These are phyloP conservation scores for Ferdinandea cuprea DNA, from an alignment of 2,888 invertebrate genomes.

Conservation along the genomic window DNA sequence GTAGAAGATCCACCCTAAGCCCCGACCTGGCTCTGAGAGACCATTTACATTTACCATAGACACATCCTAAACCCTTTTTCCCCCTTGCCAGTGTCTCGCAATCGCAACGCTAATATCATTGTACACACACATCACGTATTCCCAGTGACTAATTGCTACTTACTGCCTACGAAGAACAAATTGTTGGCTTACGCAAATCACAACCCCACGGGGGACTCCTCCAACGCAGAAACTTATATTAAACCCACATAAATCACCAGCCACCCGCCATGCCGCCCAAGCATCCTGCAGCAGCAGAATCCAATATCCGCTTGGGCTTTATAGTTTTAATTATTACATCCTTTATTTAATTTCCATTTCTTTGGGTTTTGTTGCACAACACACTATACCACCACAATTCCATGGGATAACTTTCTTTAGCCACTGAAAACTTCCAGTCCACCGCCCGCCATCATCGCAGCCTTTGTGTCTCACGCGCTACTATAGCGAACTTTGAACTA, in stretches of 20 bases:
- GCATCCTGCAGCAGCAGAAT: conserved; percentile 27
- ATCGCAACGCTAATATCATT: no score
- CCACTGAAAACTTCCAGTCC: conserved; percentile 13
- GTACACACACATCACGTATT: no score
- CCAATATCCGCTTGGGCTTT: conserved; percentile 35
- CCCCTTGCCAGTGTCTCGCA: no score
- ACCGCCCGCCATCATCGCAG: background rate
- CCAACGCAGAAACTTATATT: background rate
- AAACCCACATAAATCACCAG: conserved; percentile 3
- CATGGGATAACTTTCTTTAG: conserved; percentile 27
- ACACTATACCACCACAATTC: background rate
- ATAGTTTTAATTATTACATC: conserved; percentile 51
- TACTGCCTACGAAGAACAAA: background rate
- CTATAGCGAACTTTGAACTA: conserved; percentile 62
- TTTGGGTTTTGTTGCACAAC: conserved; percentile 39
- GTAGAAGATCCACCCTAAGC: no score
- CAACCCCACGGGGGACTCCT: background rate
- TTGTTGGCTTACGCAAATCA: background rate
- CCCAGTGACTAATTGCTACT: no score
- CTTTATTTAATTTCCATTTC: conserved; percentile 54
- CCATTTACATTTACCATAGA: no score
- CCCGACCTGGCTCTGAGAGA: no score
- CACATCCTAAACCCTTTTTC: no score
- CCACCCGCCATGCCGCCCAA: background rate
- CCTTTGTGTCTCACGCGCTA: conserved; percentile 15